Percentiles rank a stretch among this genome's conserved stretches.
phyloP scores from a whole-genome alignment of 2,797 vertebrate genomes.

The Argentina silus region DNA sequence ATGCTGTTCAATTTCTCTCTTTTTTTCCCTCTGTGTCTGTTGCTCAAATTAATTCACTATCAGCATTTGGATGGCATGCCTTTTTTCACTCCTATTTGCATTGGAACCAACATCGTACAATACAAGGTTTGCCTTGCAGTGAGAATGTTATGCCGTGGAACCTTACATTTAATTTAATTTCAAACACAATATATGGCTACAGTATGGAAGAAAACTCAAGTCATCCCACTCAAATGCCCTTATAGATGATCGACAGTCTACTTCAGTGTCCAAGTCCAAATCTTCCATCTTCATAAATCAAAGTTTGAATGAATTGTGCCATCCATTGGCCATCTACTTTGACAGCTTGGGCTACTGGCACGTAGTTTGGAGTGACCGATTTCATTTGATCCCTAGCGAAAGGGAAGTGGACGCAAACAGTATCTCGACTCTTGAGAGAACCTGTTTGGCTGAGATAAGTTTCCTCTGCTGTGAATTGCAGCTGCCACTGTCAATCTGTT shows the following conservation, averaged over 20 bases:
- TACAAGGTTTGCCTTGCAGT: not conserved
- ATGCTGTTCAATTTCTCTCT: slow-evolving; percentile 9
- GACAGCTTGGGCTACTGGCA: slow-evolving; percentile 37
- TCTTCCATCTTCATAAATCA: slow-evolving; percentile 40
- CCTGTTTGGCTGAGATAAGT: slow-evolving; percentile 75
- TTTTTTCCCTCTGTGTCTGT: slow-evolving; percentile 27
- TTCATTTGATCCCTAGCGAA: slow-evolving; percentile 35
- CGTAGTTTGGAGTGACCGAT: slow-evolving; percentile 54
- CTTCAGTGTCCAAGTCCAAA: slow-evolving; percentile 28
- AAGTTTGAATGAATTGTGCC: slow-evolving; percentile 37
- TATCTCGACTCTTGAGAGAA: slow-evolving; percentile 65
- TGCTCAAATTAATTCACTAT: slow-evolving; percentile 64
- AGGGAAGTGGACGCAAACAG: slow-evolving; percentile 50
- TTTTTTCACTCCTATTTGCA: slow-evolving; percentile 17
- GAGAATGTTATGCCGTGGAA: not conserved
- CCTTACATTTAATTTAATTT: not conserved
- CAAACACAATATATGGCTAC: not conserved
- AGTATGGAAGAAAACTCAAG: not conserved
- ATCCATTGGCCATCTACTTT: slow-evolving; percentile 37
- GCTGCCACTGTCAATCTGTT: slow-evolving; percentile 67
- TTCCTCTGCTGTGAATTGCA: slow-evolving; percentile 63
- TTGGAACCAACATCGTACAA: not conserved
- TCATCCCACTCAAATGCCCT: not conserved
- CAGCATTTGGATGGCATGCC: slow-evolving; percentile 55
- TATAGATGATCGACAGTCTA: not conserved